Evolutionary conservation across 2,888 invertebrate genomes (phyloP), one percentile per base, ranked within the genome.

Genomic region (Lydus trimaculatus): DNA sequence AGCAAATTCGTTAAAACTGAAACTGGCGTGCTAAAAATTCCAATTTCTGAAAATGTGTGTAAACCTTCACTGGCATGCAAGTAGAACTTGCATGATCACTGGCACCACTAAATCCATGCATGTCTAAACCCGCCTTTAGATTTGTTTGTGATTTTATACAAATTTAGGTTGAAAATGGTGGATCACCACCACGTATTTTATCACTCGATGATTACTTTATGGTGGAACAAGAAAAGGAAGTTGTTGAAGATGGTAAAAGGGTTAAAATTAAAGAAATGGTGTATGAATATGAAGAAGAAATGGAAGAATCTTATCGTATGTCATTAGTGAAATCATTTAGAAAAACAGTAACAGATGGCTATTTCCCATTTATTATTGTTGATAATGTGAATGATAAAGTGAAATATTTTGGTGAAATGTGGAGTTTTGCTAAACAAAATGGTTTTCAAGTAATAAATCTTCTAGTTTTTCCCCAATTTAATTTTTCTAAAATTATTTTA

Each of bases 131-230:
- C n/a, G 28, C 28, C 4, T 3, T 28, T 28, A 4, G 28, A 28
- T 3, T 28, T 28, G 4, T 28, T 28, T 28, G 28, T 28, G 4
- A 28, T 28, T 28, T 28, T 28, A 28, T 28, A 11, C 4, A 39
- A 59, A 75, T 71, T 69, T 71, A 85, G 85, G 90, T 94, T 0
- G 94, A 95, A 83, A 91, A 93, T 85, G 94, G 94, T 52, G 96
- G 96, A 6, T 92, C 92, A 67, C 93, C 95, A n/a, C 96, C 95
- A 0, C 89, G 98, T 75, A 95, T 98, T 80, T 88, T 98, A 81
- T 96, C 96, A 70, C 90, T 98, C 70, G 98, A 98, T 84, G 98
- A 98, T 86, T 98, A 98, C 85, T 98, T 97, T 81, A 93, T 97
- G 89, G 91, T 94, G 69, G 95, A 95, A 85, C 91, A 91, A 69